Base-by-base conservation (phyloP, 2,888 invertebrate species). In the Aleiodes testaceus region DNA sequence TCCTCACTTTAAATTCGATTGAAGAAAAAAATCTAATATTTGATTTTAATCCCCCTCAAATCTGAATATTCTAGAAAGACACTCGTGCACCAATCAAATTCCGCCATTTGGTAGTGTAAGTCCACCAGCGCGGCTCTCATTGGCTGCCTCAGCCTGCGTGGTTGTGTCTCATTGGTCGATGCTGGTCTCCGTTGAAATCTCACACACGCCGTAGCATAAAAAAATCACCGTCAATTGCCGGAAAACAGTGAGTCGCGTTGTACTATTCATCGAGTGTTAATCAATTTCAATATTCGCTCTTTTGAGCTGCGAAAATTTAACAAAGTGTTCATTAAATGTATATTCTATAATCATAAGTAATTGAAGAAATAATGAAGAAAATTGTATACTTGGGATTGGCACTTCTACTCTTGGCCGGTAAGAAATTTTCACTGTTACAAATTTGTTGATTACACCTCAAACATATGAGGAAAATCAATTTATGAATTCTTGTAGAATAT, bases 111-210 rank as follows among this genome's bases (percentile, higher is more conserved):
- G 80, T 81, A 66, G 63, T 49, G 64, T 22, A 14, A 36, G 75
- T 74, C 73, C 78, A 78, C 82, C 79, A 80, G 79, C 75, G 59
- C 36, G 12, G 0, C 50, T 61, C 6, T 5, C 45, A 84, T 85
- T 85, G 83, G 85, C 75, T 70, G 63, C 72, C 74, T 65, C 72
- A 45, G 70, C 74, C 78, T 82, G 86, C 86, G 86, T 86, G 86
- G 83, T 79, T 66, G 44, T 2, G 53, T 30, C 11, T 67, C 69
- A 87, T 87, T 87, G 84, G 86, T 42, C 55, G 47, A 42, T 11
- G 70, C 66, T 36, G 16, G 47, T 42, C 71, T 72, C 74, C 26
- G 26, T 47, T 47, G 22, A 59, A 26, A 66, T 47, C 49, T 22
- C 20, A 45, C 42, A 72, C n/a, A 59, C 63, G 69, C 69, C 66